Evolutionary conservation across 2,888 invertebrate genomes (phyloP).

Genomic region (Lasioglossum zephyrum): DNA sequence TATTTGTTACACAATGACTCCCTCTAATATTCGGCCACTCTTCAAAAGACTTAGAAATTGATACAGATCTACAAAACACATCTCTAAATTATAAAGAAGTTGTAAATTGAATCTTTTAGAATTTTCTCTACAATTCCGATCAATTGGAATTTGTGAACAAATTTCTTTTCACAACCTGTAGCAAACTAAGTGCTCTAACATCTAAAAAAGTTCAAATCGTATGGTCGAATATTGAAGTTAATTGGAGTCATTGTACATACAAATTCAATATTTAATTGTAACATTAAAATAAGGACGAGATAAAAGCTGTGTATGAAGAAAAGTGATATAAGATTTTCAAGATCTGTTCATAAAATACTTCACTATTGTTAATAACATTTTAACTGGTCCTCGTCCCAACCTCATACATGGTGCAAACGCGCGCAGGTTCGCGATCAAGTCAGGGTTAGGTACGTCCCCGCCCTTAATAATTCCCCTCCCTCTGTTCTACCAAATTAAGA

Average conservation of each 20-base stretch:
- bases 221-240: no score
- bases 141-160: no score
- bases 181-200: no score
- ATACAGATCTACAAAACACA: no score
- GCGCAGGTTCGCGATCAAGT: neutral
- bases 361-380: neutral
- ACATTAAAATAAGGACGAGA: neutral
- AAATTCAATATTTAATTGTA: neutral
- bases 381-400: neutral
- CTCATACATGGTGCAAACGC: neutral
- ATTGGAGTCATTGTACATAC: neutral
- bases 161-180: no score
- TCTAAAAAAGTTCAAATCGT: no score
- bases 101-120: no score
- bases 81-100: no score
- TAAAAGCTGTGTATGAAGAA: neutral
- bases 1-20: neutral
- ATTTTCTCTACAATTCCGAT: no score
- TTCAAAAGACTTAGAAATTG: no score
- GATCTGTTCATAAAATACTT: neutral
- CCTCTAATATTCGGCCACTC: no score
- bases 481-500: constrained; percentile 7
- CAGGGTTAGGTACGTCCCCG: constrained; percentile 20
- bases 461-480: constrained; percentile 34
- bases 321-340: neutral